Base-by-base conservation (phyloP, 2,888 invertebrate genomes). In the Omphaloscelis lunosa region DNA sequence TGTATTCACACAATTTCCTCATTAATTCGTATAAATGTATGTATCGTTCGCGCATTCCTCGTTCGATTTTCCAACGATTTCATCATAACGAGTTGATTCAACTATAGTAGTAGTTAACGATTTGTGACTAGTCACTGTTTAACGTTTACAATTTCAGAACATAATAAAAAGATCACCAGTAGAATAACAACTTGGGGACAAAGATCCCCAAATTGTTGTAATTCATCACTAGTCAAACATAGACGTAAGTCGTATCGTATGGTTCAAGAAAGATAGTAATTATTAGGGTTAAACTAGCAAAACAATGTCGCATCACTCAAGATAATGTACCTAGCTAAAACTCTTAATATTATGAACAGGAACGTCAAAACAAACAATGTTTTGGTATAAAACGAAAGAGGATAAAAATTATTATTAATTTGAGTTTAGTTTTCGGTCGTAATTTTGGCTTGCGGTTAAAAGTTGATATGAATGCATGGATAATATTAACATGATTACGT, bases 261-360 rank as follows among this genome's bases (percentile, higher is more conserved):
- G 80, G 80, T 80, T 70, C 58, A 53, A 85, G 65, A 79, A 65
- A 66, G 79, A 87, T 84, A 77, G 68, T 66, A 70, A 71, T 83
- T 84, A 88, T 88, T 87, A 87, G 67, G 87, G 88, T 84, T 86
- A 85, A 72, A 80, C 63, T 80, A 84, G 62, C 67, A 39, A 79
- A 75, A 88, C 80, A 83, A 83, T n/a, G 77, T 74, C 80, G 66
- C 80, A 87, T 88, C 88, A 83, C 83, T 88, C 88, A 87, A 80
- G 88, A 88, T 88, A 86, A 80, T 77, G 73, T 34, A 34, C n/a
- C n/a, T 79, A 63, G 62, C 29, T 74, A 58, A 77, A 34, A 56
- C 27, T 77, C 58, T 79, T 70, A 34, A 72, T 72, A 61, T 72
- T 70, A 72, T 68, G 34, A 62, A 27, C 45, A 45, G n/a, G 72